Evolutionary conservation across 1,140 invertebrate genomes (phyloP).

Genomic region (Archivesica marissinica): DNA sequence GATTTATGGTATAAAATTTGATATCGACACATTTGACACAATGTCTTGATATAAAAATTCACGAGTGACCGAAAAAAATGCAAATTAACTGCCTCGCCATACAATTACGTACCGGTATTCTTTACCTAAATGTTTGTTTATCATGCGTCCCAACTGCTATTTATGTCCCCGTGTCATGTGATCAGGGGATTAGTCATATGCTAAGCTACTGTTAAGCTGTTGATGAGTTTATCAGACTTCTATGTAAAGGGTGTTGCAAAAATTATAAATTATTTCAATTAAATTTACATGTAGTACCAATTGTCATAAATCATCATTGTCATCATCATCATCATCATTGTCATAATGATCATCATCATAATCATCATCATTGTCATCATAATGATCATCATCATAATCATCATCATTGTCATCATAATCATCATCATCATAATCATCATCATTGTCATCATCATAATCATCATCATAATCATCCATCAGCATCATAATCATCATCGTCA

Average conservation of each 20-base stretch:
- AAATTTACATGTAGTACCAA: not conserved
- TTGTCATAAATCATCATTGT: no score
- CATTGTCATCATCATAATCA: no score
- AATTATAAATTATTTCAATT: not conserved
- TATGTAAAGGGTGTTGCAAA: not conserved
- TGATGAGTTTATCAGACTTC: conserved; percentile 32
- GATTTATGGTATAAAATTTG: conserved; percentile 42
- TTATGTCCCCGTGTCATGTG: conserved; percentile 26
- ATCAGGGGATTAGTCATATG: conserved; percentile 15
- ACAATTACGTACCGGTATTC: conserved; percentile 18
- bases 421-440: no score
- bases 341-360: no score
- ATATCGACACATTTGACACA: conserved; percentile 42
- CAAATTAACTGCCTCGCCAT: conserved; percentile 22
- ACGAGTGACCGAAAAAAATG: conserved; percentile 8
- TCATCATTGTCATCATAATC: no score
- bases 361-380: no score
- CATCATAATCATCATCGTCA: no score
- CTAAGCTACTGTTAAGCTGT: not conserved
- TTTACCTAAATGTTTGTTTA: conserved; percentile 28
- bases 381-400: no score
- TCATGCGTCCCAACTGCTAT: not conserved
- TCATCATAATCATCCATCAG: no score
- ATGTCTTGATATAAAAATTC: conserved; percentile 46
- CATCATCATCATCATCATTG: no score